A percentile compares a stretch with the other conserved stretches of the same genome.
Conservation (phyloP, 1,140 invertebrate genomes). For the Panagrolaimus sp. region DNA sequence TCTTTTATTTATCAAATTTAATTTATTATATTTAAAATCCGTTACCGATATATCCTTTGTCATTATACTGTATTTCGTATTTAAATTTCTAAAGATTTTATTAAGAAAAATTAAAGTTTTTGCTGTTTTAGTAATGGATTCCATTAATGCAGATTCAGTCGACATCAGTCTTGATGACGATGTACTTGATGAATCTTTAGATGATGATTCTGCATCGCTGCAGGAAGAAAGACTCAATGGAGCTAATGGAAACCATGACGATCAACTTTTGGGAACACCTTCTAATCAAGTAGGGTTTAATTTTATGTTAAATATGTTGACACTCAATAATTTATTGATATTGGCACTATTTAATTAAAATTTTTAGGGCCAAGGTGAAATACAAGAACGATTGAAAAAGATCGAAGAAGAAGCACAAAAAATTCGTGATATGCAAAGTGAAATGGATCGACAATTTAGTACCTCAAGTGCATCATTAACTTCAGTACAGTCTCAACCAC, state of each 20-base stretch:
- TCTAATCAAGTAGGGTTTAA: neutral
- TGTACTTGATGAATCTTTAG: neutral
- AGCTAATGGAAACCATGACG: neutral
- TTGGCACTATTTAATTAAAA: too few relatives aligned
- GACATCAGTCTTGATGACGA: conserved; percentile 11
- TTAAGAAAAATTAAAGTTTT: too few relatives aligned
- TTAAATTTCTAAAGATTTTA: too few relatives aligned
- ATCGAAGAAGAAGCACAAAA: conserved; percentile 45
- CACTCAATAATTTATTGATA: too few relatives aligned
- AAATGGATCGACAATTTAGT: conserved; percentile 38
- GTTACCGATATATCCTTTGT: too few relatives aligned
- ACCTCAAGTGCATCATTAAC: conserved; percentile 17
- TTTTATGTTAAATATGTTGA: neutral
- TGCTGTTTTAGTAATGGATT: conserved; percentile 60
- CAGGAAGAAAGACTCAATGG: neutral
- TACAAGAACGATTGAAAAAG: conserved; percentile 8
- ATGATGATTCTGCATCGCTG: neutral
- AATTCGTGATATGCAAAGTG: conserved; percentile 43
- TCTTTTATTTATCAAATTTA: too few relatives aligned
- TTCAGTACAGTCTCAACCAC: conserved; percentile 9
- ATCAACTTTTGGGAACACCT: neutral
- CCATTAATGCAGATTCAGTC: neutral
- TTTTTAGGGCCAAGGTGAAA: neutral
- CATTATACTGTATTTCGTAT: too few relatives aligned
- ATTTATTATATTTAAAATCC: too few relatives aligned